A percentile compares a stretch with the other conserved stretches of the same genome.
Conservation (phyloP, 2,797 vertebrate genomes). For the Argentina silus region DNA sequence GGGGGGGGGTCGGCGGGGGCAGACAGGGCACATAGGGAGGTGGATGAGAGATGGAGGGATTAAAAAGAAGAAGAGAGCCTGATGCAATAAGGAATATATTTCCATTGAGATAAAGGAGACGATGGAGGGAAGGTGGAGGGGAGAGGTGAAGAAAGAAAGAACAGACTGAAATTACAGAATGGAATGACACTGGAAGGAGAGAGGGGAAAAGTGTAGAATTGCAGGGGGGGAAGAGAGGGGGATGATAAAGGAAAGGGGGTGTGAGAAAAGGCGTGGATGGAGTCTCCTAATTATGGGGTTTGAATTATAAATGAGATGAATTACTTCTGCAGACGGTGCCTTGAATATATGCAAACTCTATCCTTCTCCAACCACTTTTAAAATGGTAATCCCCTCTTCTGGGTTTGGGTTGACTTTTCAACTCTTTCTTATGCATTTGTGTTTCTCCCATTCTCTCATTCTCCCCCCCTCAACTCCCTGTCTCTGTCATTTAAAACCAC, state of each 20-base stretch:
- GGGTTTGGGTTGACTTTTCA: not conserved
- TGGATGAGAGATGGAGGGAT: constrained; percentile 56
- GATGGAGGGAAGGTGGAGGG: constrained; percentile 33
- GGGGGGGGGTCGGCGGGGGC: constrained; percentile 25
- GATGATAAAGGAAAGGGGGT: constrained; percentile 25
- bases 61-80: constrained; percentile 46
- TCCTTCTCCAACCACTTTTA: not conserved
- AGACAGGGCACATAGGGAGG: constrained; percentile 38
- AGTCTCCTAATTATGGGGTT: constrained; percentile 70
- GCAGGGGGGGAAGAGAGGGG: not conserved
- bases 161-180: not conserved
- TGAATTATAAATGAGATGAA: constrained; percentile 80
- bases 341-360: constrained; percentile 50
- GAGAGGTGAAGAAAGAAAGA: constrained; percentile 11
- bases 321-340: constrained; percentile 52
- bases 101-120: constrained; percentile 43
- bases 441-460: constrained; percentile 9
- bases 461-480: not conserved
- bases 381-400: not conserved
- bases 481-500: constrained; percentile 21
- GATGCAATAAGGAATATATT: constrained; percentile 49
- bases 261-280: constrained; percentile 40
- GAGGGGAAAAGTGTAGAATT: not conserved
- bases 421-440: constrained; percentile 8
- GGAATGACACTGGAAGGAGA: constrained; percentile 8